A percentile compares a stretch with the other conserved stretches of the same genome.
phyloP scores from a whole-genome alignment of 2,113 vertebrate genomes.

The Datnioides undecimradiatus region DNA sequence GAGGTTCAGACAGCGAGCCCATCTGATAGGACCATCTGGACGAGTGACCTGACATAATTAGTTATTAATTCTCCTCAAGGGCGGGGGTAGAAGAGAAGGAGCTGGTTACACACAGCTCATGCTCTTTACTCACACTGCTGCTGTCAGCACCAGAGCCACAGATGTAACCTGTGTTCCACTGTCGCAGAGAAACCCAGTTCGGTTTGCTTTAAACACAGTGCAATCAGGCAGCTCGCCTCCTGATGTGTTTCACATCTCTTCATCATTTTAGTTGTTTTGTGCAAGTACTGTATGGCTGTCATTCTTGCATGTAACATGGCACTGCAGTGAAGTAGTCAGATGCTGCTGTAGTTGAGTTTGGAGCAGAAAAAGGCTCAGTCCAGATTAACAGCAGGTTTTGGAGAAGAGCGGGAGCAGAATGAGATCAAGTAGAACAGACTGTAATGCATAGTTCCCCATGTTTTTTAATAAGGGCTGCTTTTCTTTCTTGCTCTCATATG shows the following conservation, averaged over 20 bases:
- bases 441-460: too few relatives aligned
- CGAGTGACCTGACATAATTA: constrained; percentile 84
- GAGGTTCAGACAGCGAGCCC: constrained; percentile 75
- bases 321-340: neutral
- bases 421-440: neutral
- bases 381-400: constrained; percentile 4
- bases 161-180: constrained; percentile 25
- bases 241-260: neutral
- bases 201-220: neutral
- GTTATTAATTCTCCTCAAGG: constrained; percentile 79
- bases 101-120: constrained; percentile 53
- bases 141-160: constrained; percentile 46
- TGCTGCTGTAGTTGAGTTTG: neutral
- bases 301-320: neutral
- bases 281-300: neutral
- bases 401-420: neutral
- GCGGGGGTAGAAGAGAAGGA: neutral
- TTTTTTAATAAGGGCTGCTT: neutral
- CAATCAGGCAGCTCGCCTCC: neutral
- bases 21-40: constrained; percentile 84
- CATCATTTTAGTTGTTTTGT: neutral
- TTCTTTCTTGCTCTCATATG: neutral
- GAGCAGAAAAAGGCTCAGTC: neutral
- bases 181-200: neutral
- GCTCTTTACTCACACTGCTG: constrained; percentile 47